phyloP scores from a whole-genome alignment of 2,797 vertebrate species.

The Oreochromis mossambicus region DNA sequence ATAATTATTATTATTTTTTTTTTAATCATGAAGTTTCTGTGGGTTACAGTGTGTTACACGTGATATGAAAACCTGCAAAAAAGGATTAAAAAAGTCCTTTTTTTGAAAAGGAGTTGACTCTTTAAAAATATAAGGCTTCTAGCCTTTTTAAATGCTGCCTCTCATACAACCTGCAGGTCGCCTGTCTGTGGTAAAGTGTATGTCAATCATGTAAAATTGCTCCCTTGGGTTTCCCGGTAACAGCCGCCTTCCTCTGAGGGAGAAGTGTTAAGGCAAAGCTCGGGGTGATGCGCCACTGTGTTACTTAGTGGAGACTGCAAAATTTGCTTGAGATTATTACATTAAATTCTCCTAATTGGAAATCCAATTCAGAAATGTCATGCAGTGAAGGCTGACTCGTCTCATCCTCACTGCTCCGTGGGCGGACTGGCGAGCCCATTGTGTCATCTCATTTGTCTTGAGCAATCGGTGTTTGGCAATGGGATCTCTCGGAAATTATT shows the following conservation, averaged over 20 bases:
- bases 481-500: slow-evolving; percentile 40
- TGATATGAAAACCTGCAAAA: background rate
- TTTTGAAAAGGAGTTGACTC: background rate
- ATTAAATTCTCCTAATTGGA: slow-evolving; percentile 69
- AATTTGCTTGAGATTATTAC: slow-evolving; percentile 68
- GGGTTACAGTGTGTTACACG: background rate
- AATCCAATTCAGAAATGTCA: slow-evolving; percentile 70
- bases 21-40: background rate
- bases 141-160: background rate
- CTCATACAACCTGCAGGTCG: background rate
- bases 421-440: slow-evolving; percentile 24
- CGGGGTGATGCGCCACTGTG: slow-evolving; percentile 45
- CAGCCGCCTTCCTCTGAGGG: slow-evolving; percentile 1
- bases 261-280: slow-evolving; percentile 18
- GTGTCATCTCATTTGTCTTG: slow-evolving; percentile 53
- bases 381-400: slow-evolving; percentile 35
- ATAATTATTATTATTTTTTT: background rate
- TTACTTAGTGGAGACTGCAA: slow-evolving; percentile 40
- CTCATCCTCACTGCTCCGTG: slow-evolving; percentile 27
- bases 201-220: slow-evolving; percentile 36
- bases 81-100: background rate
- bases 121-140: background rate
- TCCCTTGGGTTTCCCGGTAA: slow-evolving; percentile 15
- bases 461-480: slow-evolving; percentile 64
- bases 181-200: background rate